A percentile compares a stretch with the other conserved stretches of the same genome.
These are phyloP conservation scores for Plumapathes pennacea DNA, from an alignment of 92 coral and sea anemone genomes.

Conservation along the genomic window DNA sequence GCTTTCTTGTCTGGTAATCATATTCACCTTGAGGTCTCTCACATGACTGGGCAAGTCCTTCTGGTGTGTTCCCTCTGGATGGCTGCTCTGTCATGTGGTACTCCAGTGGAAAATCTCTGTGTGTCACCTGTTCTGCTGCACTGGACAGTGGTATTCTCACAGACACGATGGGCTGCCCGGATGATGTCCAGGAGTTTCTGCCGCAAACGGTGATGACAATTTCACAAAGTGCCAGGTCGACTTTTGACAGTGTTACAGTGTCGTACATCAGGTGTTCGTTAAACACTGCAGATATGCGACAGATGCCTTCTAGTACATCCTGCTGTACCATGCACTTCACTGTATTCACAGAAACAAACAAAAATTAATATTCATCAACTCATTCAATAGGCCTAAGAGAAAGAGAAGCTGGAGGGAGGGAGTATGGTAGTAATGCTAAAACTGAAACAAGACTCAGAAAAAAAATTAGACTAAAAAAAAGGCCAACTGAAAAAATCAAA, in stretches of 20 bases:
- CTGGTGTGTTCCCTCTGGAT: not conserved
- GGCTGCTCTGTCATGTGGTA: conserved; percentile 55
- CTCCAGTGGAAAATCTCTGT: conserved; percentile 57
- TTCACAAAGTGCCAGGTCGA: conserved; percentile 48
- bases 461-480: not conserved
- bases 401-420: not conserved
- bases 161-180: conserved; percentile 66
- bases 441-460: not conserved
- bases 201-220: conserved; percentile 76
- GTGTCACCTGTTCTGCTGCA: conserved; percentile 40
- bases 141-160: conserved; percentile 65
- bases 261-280: conserved; percentile 69
- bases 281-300: conserved; percentile 59
- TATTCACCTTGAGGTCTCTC: conserved; percentile 58
- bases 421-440: not conserved
- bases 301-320: conserved; percentile 36
- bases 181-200: conserved; percentile 64
- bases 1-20: no score
- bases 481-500: not conserved
- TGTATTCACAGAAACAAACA: no score
- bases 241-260: conserved; percentile 46
- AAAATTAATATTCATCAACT: no score
- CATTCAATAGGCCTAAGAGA: no score
- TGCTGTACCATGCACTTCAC: conserved; percentile 57
- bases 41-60: conserved; percentile 21